Evolutionary conservation across 2,888 invertebrate genomes (phyloP).

Genomic region (Andrena flavipes): DNA sequence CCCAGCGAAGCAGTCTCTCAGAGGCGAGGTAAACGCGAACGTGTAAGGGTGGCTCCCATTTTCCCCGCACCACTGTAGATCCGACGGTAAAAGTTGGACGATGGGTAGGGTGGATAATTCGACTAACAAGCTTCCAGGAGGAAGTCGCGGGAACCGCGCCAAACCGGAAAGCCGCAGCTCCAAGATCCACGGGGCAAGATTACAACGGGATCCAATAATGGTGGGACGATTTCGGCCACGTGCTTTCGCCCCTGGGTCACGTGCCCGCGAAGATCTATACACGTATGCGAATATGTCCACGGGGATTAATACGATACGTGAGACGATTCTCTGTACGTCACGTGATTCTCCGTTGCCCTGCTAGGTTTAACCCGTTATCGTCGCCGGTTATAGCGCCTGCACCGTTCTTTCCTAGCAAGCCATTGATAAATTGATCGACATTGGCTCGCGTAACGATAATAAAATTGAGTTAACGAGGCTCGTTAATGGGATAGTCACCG

Average conservation of each 20-base stretch:
- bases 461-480: slow-evolving; percentile 62
- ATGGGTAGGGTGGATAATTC: slow-evolving; percentile 64
- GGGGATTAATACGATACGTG: slow-evolving; percentile 9
- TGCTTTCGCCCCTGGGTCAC: slow-evolving; percentile 9
- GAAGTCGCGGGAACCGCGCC: slow-evolving; percentile 62
- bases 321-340: not conserved
- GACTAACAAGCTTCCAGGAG: slow-evolving; percentile 57
- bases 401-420: not conserved
- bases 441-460: slow-evolving; percentile 51
- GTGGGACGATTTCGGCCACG: slow-evolving; percentile 27
- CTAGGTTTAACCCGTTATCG: not conserved
- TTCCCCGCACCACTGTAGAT: not conserved
- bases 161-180: slow-evolving; percentile 61
- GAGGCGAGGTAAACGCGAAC: slow-evolving; percentile 13
- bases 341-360: not conserved
- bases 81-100: slow-evolving; percentile 38
- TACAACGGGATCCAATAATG: slow-evolving; percentile 44
- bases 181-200: slow-evolving; percentile 37
- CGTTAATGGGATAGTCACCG: slow-evolving; percentile 53
- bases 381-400: slow-evolving; percentile 7
- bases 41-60: not conserved
- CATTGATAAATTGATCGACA: slow-evolving; percentile 10
- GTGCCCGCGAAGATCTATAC: not conserved
- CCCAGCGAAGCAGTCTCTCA: not conserved
- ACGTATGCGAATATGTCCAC: not conserved